Conservation (phyloP, 2,888 invertebrate species). For the Ophonus ardosiacus region DNA sequence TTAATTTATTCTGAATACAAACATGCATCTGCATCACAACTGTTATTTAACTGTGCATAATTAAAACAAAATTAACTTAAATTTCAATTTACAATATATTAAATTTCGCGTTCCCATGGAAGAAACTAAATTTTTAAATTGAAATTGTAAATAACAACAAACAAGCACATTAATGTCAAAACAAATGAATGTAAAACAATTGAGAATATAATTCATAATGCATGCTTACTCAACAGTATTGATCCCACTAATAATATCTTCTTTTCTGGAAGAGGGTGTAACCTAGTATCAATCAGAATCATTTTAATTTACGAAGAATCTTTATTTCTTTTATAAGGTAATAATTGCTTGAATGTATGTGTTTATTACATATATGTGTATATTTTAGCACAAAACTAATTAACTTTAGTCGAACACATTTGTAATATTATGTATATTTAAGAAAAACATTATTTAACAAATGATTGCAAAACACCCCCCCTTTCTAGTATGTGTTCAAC, state of each 20-base stretch:
- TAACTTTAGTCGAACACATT: constrained; percentile 44
- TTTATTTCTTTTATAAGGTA: constrained; percentile 12
- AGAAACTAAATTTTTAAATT: too few relatives aligned
- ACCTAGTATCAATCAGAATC: constrained; percentile 43
- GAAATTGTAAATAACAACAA: too few relatives aligned
- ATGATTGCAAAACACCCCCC: constrained; percentile 28
- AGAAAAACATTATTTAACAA: constrained; percentile 43
- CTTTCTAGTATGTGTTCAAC: constrained; percentile 36
- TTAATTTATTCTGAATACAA: too few relatives aligned
- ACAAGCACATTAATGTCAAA: too few relatives aligned
- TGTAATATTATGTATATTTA: constrained; percentile 29
- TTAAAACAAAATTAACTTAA: too few relatives aligned
- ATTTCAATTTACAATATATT: too few relatives aligned
- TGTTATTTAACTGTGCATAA: too few relatives aligned
- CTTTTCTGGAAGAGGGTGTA: constrained; percentile 58
- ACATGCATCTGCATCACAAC: too few relatives aligned
- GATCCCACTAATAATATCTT: constrained; percentile 59
- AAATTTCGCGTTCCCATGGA: too few relatives aligned
- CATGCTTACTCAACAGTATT: constrained; percentile 60
- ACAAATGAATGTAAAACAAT: too few relatives aligned
- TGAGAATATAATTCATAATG: not conserved
- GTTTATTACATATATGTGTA: not conserved
- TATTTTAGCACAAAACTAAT: constrained; percentile 18
- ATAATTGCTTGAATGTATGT: not conserved
- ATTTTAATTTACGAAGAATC: constrained; percentile 53